Base-by-base conservation (phyloP, 2,888 invertebrate species). In the Microchrysa polita region DNA sequence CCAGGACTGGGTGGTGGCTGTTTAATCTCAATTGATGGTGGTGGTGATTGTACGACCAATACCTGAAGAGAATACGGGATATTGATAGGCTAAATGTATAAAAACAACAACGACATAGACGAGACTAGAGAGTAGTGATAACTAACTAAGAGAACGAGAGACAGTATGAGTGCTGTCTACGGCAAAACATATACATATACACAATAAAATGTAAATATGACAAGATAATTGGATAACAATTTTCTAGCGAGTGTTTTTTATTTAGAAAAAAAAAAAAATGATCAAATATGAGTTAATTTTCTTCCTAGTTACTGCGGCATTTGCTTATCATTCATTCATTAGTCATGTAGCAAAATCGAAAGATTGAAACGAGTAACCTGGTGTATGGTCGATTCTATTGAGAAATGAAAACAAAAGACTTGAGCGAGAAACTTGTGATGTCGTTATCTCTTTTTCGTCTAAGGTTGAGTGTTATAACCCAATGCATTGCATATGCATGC, bases 1-100 rank as follows among this genome's bases (percentile, higher is more conserved):
- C 81, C 81, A 81, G 82, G 82, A 81, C 82, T 82, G 76, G 81
- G 81, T 78, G 81, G 83, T 79, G 81, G 81, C 78, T 82, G 81
- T 80, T 82, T 82, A 78, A 82, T 82, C 79, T 82, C 81, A 79
- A 82, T 81, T 78, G 82, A 81, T 77, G 81, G 78, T 74, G 81
- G 77, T 77, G 82, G 78, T 75, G 80, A 81, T 79, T 84, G 83
- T 79, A 83, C 83, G 78, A 83, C 83, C 80, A 83, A 81, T 78
- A 85, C 84, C 85, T 85, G 81, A 55, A 78, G 80, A 79, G 75
- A 57, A 74, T 72, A n/a, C n/a, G 61, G 73, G 67, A 73, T 69
- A 75, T n/a, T 76, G 67, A 67, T 65, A 53, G 60, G 69, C 67
- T 57, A 69, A n/a, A 44, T 67, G 59, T 72, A 60, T n/a, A n/a